These are phyloP conservation scores for Limosa lapponica DNA, from an alignment of 2,797 vertebrate species.

Conservation along the genomic window DNA sequence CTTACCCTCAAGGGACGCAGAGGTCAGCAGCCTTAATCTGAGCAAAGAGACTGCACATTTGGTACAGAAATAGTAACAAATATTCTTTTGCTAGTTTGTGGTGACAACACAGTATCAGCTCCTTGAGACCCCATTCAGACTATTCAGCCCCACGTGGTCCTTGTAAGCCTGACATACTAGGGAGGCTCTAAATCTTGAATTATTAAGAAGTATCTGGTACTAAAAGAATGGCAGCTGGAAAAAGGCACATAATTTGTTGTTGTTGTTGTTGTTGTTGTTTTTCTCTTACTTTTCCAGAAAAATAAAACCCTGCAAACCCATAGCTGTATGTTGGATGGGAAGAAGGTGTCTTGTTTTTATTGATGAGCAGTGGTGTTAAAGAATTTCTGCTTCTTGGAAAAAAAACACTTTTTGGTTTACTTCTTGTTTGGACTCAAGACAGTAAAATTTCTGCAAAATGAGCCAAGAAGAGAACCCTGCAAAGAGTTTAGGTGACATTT, in stretches of 20 bases:
- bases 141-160: not conserved
- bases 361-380: not conserved
- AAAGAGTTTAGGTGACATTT: not conserved
- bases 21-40: not conserved
- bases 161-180: not conserved
- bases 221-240: not conserved
- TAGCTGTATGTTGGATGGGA: not conserved
- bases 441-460: not conserved
- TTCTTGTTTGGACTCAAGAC: not conserved
- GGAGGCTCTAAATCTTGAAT: not conserved
- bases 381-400: not conserved
- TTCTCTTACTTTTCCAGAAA: not conserved
- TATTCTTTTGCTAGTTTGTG: not conserved
- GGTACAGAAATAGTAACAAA: not conserved
- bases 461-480: not conserved
- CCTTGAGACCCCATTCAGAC: not conserved
- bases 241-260: not conserved
- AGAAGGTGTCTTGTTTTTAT: not conserved
- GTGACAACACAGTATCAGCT: not conserved
- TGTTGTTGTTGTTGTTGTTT: fast-evolving
- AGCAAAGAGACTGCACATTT: not conserved
- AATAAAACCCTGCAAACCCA: not conserved
- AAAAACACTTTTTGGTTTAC: not conserved
- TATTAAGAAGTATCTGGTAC: not conserved
- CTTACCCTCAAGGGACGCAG: fast-evolving